Base-by-base conservation (phyloP, 2,888 invertebrate genomes). In the Aphelenchoides bicaudatus region DNA sequence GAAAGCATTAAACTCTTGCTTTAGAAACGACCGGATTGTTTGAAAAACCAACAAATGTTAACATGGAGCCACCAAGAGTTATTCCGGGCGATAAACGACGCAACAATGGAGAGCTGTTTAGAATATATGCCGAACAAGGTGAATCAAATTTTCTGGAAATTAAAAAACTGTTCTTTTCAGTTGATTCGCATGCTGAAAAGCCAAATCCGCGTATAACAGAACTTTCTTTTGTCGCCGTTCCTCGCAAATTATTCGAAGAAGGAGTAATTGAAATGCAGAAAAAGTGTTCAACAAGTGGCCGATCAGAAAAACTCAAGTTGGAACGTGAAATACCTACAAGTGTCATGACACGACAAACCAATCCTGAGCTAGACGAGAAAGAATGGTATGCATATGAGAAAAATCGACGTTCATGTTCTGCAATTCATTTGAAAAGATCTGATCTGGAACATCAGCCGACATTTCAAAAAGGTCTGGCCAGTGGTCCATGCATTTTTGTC, bases 321-420 rank as follows among this genome's bases (percentile, higher is more conserved):
- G 43, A 43, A 43, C 13, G 13, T n/a, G 43, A 25, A 2, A 13
- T 27, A 10, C 27, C 13, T 43, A 10, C 10, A n/a, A n/a, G n/a
- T n/a, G 16, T 43, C 13, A n/a, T 43, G 16, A 43, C 43, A 43
- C 16, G 60, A 2, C 74, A 73, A 55, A 34, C 74, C 23, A 65
- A 70, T 43, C 75, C 75, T 13, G 31, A 46, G 6, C 48, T 76
- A 38, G 64, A 38, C 3, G 63, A 61, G 10, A 38, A 38, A 0
- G 63, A 72, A 53, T 75, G 75, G 75, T 31, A 29, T 0, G 48
- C 64, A 10, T 75, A 75, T 43, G 68, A 68, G 28, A 29, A 50
- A n/a, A 54, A 3, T 57, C 58, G 6, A 19, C 13, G 28, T 16
- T 21, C 23, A 28, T 19, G 38, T 58, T 13, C 47, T 62, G 68